Conservation (phyloP, 2,797 vertebrate genomes). For the Brachymystax lenok region DNA sequence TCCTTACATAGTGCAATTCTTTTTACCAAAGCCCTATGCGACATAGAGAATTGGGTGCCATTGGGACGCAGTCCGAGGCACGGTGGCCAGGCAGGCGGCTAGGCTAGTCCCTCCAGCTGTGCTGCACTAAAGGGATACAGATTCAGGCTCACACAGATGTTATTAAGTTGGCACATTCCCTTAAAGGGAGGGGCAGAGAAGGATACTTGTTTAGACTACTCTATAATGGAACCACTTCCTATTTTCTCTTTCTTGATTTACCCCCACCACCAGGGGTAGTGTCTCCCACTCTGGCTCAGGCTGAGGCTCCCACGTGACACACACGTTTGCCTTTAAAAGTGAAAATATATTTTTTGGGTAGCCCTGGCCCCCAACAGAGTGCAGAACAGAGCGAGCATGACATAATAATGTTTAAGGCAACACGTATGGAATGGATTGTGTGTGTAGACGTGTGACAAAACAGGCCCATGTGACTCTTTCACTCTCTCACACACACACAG, state of each 20-base stretch:
- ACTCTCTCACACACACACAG: slow-evolving; percentile 20
- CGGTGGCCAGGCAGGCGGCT: background rate
- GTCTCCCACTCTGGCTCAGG: no score
- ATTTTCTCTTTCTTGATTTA: no score
- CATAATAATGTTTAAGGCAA: slow-evolving; percentile 29
- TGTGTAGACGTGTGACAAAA: slow-evolving; percentile 55
- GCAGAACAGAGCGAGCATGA: slow-evolving; percentile 8
- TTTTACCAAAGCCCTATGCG: background rate
- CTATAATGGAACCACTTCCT: no score
- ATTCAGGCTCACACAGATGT: slow-evolving; percentile 49
- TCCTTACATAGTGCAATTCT: background rate
- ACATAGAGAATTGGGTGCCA: background rate
- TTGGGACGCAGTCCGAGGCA: slow-evolving; percentile 8
- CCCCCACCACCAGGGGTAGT: no score
- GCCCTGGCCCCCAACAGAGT: slow-evolving; percentile 9
- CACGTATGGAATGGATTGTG: slow-evolving; percentile 47
- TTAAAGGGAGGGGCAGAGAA: no score
- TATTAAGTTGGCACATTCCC: no score
- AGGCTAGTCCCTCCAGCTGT: slow-evolving; percentile 40
- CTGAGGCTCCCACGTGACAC: slow-evolving; percentile 55
- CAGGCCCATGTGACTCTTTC: slow-evolving; percentile 46
- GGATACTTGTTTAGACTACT: no score
- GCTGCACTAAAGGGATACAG: background rate
- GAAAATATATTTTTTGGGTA: slow-evolving; percentile 8
- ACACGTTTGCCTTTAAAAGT: slow-evolving; percentile 32